These are phyloP conservation scores for Amphipyra berbera DNA, from an alignment of 2,888 invertebrate species.

Conservation along the genomic window DNA sequence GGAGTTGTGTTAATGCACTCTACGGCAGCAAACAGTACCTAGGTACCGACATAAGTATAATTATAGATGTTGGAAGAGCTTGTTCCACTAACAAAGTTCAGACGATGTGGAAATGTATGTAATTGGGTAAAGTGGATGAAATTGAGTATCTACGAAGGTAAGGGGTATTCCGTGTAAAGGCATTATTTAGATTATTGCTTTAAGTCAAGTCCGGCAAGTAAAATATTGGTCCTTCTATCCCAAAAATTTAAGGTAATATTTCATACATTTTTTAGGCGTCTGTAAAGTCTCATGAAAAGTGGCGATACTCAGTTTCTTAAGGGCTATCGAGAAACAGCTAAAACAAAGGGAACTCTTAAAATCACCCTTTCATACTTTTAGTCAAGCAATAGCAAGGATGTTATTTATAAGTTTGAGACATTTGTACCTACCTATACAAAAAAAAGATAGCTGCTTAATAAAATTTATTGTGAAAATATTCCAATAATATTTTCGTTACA, in stretches of 20 bases:
- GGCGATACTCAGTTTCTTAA: background rate
- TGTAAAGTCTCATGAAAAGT: background rate
- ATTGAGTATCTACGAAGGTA: constrained; percentile 18
- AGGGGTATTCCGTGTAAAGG: background rate
- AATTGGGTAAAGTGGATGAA: constrained; percentile 46
- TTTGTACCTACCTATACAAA: too few species aligned
- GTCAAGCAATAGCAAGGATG: too few species aligned
- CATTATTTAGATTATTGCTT: too few species aligned
- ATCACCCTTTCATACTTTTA: background rate
- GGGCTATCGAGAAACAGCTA: background rate
- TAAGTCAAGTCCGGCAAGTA: background rate
- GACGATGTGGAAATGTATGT: constrained; percentile 35
- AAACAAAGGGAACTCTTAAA: background rate
- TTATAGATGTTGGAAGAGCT: constrained; percentile 17
- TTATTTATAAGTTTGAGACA: too few species aligned
- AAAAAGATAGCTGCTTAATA: too few species aligned
- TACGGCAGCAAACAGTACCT: constrained; percentile 19
- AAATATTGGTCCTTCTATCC: background rate
- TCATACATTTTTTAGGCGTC: too few species aligned
- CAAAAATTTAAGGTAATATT: background rate
- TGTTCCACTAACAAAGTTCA: constrained; percentile 23
- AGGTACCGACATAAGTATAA: background rate
- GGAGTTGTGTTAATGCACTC: constrained; percentile 25
- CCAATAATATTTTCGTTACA: constrained; percentile 14
- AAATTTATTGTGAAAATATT: background rate